Evolutionary conservation across 2,888 invertebrate species (phyloP).

Genomic region (Apocheima hispidaria): DNA sequence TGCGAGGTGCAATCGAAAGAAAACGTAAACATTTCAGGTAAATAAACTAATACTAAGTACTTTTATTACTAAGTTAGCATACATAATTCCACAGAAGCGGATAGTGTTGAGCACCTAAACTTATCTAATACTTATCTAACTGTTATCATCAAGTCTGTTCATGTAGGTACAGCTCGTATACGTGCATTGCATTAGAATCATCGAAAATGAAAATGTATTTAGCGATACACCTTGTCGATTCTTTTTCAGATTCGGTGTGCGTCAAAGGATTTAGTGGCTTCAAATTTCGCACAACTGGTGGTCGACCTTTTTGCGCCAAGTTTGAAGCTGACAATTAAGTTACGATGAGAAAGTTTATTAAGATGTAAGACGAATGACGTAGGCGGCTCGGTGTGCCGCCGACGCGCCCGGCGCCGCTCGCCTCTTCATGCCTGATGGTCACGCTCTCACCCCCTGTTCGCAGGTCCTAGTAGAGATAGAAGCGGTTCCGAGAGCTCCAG

Average conservation of each 20-base stretch:
- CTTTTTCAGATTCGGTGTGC: constrained; percentile 45
- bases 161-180: constrained; percentile 57
- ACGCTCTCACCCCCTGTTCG: constrained; percentile 79
- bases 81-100: constrained; percentile 67
- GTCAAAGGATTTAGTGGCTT: constrained; percentile 37
- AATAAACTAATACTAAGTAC: constrained; percentile 33
- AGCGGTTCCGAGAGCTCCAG: constrained; percentile 88
- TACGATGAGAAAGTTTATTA: constrained; percentile 43
- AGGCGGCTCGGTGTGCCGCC: constrained; percentile 47
- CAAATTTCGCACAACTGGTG: constrained; percentile 48
- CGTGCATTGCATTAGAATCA: constrained; percentile 44
- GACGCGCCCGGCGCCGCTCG: constrained; percentile 72
- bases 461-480: constrained; percentile 88
- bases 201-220: constrained; percentile 34
- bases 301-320: constrained; percentile 59
- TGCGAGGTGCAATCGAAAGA: constrained; percentile 71
- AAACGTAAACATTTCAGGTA: constrained; percentile 44
- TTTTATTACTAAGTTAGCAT: constrained; percentile 50
- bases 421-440: constrained; percentile 63
- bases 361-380: constrained; percentile 31
- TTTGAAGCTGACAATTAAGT: constrained; percentile 67
- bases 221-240: constrained; percentile 30
- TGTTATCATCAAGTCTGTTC: constrained; percentile 69
- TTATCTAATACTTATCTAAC: constrained; percentile 68
- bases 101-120: constrained; percentile 82